Conservation (phyloP, 2,797 vertebrate genomes). For the Petrocephalus sullivani region DNA sequence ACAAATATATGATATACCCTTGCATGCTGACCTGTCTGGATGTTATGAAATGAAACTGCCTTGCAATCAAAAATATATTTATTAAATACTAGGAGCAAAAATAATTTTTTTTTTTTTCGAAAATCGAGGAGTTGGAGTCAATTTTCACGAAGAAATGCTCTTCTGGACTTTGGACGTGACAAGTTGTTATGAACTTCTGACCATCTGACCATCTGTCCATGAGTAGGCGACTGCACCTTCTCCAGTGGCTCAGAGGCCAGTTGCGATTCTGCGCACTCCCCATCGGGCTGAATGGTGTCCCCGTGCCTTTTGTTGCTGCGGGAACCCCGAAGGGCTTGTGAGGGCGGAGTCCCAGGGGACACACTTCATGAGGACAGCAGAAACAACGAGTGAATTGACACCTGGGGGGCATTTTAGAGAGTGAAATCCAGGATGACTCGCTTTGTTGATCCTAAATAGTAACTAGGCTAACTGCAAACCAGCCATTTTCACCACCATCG, state of each 20-base stretch:
- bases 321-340: neutral
- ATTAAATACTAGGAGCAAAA: conserved; percentile 56
- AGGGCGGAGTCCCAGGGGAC: neutral
- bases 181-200: conserved; percentile 25
- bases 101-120: conserved; percentile 15
- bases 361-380: neutral
- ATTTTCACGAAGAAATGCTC: conserved; percentile 46
- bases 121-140: conserved; percentile 25
- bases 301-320: conserved; percentile 16
- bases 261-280: neutral
- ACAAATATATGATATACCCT: conserved; percentile 65
- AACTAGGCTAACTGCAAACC: neutral
- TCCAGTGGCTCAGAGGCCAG: neutral
- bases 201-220: conserved; percentile 27
- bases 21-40: conserved; percentile 74
- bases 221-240: conserved; percentile 22
- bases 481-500: neutral
- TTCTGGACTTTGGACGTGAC: conserved; percentile 36
- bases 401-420: neutral
- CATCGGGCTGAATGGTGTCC: neutral
- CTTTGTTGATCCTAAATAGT: neutral
- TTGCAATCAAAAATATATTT: conserved; percentile 70
- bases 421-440: conserved; percentile 5
- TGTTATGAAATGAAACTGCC: conserved; percentile 73
- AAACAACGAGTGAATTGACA: neutral